phyloP scores from a whole-genome alignment of 2,797 vertebrate genomes.

The Danio choprae region DNA sequence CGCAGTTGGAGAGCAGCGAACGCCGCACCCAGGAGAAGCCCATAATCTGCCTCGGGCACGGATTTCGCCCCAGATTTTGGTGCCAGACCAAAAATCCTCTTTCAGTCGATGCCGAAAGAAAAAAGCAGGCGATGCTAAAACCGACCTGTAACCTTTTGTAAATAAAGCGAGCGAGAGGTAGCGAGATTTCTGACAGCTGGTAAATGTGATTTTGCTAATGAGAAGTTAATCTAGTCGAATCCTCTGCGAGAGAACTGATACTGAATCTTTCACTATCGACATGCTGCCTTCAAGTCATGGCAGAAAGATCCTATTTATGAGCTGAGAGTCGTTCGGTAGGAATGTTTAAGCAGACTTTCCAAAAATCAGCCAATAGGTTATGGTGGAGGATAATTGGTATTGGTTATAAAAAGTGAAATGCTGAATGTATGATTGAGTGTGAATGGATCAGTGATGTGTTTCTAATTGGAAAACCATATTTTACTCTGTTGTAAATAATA shows the following conservation, averaged over 20 bases:
- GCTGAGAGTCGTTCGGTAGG: neutral
- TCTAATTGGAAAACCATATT: too few species aligned
- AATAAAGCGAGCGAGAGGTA: neutral
- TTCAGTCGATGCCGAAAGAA: neutral
- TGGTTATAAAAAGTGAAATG: neutral
- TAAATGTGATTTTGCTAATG: constrained; percentile 32
- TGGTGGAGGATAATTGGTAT: neutral
- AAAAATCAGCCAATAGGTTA: too few species aligned
- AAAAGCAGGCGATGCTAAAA: constrained; percentile 2
- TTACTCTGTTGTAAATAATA: too few species aligned
- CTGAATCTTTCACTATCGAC: neutral
- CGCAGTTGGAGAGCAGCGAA: constrained; percentile 28
- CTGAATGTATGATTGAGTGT: neutral
- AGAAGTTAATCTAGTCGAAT: constrained; percentile 20
- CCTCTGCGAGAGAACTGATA: constrained; percentile 20
- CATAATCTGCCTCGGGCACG: constrained; percentile 41
- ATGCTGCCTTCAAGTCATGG: neutral
- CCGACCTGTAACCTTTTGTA: constrained; percentile 25
- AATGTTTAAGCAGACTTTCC: neutral
- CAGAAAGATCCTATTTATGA: neutral
- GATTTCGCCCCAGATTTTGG: constrained; percentile 42
- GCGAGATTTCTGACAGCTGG: neutral
- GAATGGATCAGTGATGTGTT: neutral
- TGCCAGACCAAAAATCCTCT: constrained; percentile 46
- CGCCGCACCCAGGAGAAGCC: constrained; percentile 15